These are phyloP conservation scores for Malurus melanocephalus DNA, from an alignment of 2,113 vertebrate genomes.

Conservation along the genomic window DNA sequence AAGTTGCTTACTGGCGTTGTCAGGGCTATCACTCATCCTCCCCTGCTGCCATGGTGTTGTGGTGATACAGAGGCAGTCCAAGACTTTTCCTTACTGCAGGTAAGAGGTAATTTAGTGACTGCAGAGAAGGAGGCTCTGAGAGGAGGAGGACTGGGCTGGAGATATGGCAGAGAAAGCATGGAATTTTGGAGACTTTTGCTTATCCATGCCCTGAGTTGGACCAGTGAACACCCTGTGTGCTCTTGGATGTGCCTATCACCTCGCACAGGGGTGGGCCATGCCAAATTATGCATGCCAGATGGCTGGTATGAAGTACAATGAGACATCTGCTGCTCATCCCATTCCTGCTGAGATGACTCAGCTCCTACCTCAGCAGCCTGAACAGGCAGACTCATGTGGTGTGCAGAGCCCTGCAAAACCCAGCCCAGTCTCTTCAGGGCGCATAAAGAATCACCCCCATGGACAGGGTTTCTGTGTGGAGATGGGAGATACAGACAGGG, in stretches of 20 bases:
- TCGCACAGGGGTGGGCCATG: not conserved
- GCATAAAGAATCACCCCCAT: not conserved
- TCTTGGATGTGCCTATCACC: not conserved
- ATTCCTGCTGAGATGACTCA: not conserved
- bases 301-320: not conserved
- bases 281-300: not conserved
- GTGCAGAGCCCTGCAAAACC: not conserved
- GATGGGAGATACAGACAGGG: not conserved
- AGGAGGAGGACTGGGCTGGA: not conserved
- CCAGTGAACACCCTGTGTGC: not conserved
- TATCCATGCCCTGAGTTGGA: not conserved
- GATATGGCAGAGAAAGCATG: not conserved
- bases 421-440: not conserved
- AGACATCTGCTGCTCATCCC: not conserved
- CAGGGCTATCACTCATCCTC: conserved; percentile 17
- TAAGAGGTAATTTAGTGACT: not conserved
- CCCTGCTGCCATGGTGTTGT: conserved; percentile 37
- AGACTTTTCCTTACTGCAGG: not conserved
- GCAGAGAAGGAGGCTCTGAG: not conserved
- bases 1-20: not conserved
- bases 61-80: conserved; percentile 25
- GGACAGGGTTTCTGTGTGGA: not conserved
- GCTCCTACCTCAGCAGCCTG: not conserved
- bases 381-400: not conserved
- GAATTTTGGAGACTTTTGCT: not conserved